phyloP scores from a whole-genome alignment of 2,888 invertebrate genomes.

The Dicycla oo region DNA sequence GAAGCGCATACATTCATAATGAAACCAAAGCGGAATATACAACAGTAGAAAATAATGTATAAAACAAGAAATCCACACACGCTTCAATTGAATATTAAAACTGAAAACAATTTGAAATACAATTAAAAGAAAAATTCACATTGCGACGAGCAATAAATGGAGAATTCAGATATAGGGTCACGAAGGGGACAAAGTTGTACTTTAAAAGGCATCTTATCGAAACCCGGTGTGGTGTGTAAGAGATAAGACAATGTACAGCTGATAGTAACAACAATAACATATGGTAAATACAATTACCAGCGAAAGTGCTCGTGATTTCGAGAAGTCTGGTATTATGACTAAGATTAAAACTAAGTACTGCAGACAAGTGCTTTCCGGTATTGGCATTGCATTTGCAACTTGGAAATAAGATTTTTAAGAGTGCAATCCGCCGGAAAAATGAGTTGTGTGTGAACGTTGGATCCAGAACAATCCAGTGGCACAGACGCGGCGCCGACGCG shows the following conservation, averaged over 20 bases:
- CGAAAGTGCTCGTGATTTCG: conserved; percentile 43
- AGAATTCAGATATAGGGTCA: conserved; percentile 22
- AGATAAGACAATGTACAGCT: conserved; percentile 46
- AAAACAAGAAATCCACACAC: conserved; percentile 54
- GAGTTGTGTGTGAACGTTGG: conserved; percentile 57
- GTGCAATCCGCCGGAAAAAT: conserved; percentile 62
- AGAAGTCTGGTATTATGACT: conserved; percentile 18
- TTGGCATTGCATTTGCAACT: conserved; percentile 23
- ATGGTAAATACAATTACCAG: conserved; percentile 34
- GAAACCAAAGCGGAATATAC: conserved; percentile 77
- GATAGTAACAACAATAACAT: conserved; percentile 49
- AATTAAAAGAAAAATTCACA: conserved; percentile 45
- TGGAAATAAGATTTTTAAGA: conserved; percentile 53
- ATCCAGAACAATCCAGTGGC: conserved; percentile 80
- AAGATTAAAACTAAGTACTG: conserved; percentile 8
- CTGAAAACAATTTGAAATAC: conserved; percentile 37
- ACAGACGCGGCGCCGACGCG: conserved; percentile 84
- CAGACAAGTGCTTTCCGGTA: conserved; percentile 22
- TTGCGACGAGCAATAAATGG: conserved; percentile 19
- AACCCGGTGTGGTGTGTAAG: conserved; percentile 29
- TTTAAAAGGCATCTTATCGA: conserved; percentile 48
- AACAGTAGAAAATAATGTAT: conserved; percentile 64
- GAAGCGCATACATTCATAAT: conserved; percentile 82
- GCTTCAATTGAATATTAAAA: conserved; percentile 64
- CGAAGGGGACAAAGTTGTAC: conserved; percentile 24